phyloP scores from a whole-genome alignment of 2,113 vertebrate genomes.

The Procapra przewalskii region DNA sequence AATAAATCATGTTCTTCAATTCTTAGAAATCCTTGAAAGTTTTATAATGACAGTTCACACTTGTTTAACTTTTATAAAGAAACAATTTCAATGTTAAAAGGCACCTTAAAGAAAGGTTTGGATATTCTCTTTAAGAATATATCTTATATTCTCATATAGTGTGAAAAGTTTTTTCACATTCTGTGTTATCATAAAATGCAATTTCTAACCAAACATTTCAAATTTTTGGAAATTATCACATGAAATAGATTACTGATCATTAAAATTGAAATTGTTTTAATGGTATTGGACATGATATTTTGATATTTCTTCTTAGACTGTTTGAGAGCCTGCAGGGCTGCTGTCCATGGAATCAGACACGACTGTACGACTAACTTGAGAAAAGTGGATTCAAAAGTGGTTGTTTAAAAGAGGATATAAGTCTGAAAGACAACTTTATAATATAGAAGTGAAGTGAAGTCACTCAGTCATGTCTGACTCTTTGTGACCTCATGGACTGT shows the following conservation, averaged over 20 bases:
- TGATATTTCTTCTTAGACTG: neutral
- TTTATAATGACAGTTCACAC: conserved; percentile 22
- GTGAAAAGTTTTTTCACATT: neutral
- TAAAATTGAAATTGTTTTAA: neutral
- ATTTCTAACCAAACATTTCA: conserved; percentile 9
- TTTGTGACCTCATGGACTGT: too few relatives aligned
- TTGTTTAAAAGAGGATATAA: neutral
- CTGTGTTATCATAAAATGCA: neutral
- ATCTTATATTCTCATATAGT: neutral
- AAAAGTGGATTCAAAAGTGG: neutral
- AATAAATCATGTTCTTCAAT: conserved; percentile 31
- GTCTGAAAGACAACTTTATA: neutral
- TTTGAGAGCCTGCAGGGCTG: neutral
- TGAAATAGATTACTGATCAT: neutral
- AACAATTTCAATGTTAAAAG: conserved; percentile 13
- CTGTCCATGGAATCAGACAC: neutral
- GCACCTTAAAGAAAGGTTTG: neutral
- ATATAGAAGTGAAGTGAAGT: neutral
- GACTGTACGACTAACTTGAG: neutral
- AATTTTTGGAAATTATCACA: neutral
- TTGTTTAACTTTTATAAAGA: conserved; percentile 21
- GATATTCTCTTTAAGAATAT: neutral
- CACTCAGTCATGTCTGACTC: too few relatives aligned
- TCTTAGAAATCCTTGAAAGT: neutral
- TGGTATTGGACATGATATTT: neutral